These are phyloP conservation scores for Junonia oenone DNA, from an alignment of 2,888 invertebrate species.

Conservation along the genomic window DNA sequence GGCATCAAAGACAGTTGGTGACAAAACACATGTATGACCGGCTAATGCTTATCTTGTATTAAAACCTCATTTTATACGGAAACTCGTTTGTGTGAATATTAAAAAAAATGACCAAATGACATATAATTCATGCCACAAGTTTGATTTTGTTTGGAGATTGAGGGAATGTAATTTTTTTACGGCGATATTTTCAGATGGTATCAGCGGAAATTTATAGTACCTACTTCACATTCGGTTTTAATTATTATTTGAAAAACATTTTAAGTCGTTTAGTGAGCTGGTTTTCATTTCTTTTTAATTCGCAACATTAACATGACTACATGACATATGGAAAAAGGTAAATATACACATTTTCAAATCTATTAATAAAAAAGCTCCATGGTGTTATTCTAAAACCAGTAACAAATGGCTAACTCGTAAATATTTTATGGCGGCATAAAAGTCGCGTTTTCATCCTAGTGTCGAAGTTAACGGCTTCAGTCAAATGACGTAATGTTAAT, in stretches of 20 bases:
- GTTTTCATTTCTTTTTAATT: too few species aligned
- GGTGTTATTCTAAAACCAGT: constrained; percentile 2
- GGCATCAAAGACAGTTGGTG: constrained; percentile 34
- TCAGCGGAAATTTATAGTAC: too few species aligned
- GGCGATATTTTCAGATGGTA: background rate
- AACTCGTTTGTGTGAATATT: constrained; percentile 6
- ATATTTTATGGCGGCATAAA: constrained; percentile 50
- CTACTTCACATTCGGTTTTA: too few species aligned
- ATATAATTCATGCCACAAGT: background rate
- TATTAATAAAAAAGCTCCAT: background rate
- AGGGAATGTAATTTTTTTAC: background rate
- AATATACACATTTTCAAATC: too few species aligned
- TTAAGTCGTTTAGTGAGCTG: too few species aligned
- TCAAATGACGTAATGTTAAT: constrained; percentile 27
- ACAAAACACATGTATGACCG: constrained; percentile 16
- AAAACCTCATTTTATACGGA: background rate
- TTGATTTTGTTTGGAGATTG: background rate
- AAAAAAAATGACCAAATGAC: constrained; percentile 33
- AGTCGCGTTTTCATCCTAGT: constrained; percentile 35
- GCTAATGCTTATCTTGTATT: background rate
- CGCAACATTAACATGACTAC: too few species aligned
- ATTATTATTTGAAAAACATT: too few species aligned
- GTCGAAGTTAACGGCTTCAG: constrained; percentile 38
- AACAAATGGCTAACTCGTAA: constrained; percentile 44
- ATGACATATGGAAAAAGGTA: too few species aligned